Evolutionary conservation across 2,113 vertebrate genomes (phyloP), one percentile per base, ranked within the genome.

Genomic region (Alaudala cheleensis): DNA sequence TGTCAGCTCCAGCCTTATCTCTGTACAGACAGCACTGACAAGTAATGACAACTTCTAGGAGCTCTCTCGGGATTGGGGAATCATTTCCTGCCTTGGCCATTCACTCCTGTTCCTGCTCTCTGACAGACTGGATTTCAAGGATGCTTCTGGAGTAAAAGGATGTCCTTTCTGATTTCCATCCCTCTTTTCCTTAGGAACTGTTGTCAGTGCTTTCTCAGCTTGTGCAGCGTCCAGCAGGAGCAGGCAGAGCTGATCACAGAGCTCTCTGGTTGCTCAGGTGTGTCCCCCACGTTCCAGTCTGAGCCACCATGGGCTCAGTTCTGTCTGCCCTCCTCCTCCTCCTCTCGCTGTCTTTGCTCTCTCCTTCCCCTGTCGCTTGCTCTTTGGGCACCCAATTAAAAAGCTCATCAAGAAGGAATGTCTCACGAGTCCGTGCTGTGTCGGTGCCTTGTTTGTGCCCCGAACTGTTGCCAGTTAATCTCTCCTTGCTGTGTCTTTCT

Each of bases 321-420:
- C 40, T 74, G 5, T 57, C 58, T 56, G 19, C 65, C 37, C 34
- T 24, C 24, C 45, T 50, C 37, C 34, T 24, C 24, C 45, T 50
- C 0, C 39, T 14, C n/a, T 11, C 2, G 0, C 20, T 56, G 67
- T 31, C 67, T 50, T 39, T 47, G 44, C 72, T 45, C 47, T 71
- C 44, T 81, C 7, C 1, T 86, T 70, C 57, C 54, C n/a, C 58
- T 26, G 9, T 45, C 84, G 12, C n/a, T 72, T 60, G 74, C n/a
- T 91, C 58, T 72, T 65, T 21, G 58, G 71, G 56, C 44, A 66
- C 23, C 49, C 61, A 88, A 24, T 93, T 95, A 85, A 80, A 64
- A 87, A 87, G 58, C 87, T 95, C 87, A 85, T 92, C 66, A 61
- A 69, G 91, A 54, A 82, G 4, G 92, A 85, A 79, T 95, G 74